A percentile compares a stretch with the other conserved stretches of the same genome.
Evolutionary conservation across 1,140 invertebrate genomes (phyloP).

Genomic region (Drosophila takahashii): DNA sequence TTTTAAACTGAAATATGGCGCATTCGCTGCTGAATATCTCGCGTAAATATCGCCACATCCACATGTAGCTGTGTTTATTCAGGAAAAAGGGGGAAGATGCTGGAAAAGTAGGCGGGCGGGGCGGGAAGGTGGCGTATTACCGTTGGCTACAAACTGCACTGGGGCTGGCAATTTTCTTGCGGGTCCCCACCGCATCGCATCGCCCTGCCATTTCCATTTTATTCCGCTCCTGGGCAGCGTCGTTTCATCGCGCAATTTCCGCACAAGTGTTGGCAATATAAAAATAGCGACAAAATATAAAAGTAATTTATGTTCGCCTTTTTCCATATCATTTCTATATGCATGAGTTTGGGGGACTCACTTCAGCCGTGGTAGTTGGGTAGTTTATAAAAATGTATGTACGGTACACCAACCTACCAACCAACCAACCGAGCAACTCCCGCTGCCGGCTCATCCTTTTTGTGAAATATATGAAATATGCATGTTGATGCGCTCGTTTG

Average conservation of each 20-base stretch:
- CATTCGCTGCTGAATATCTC: slow-evolving; percentile 56
- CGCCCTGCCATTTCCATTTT: slow-evolving; percentile 40
- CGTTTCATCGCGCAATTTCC: slow-evolving; percentile 81
- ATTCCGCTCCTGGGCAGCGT: slow-evolving; percentile 46
- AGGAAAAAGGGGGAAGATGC: neutral
- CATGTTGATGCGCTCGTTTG: slow-evolving; percentile 75
- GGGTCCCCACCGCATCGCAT: slow-evolving; percentile 12
- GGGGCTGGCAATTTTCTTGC: slow-evolving; percentile 71
- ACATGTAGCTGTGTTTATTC: slow-evolving; percentile 18
- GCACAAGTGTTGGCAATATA: slow-evolving; percentile 83
- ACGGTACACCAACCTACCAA: slow-evolving; percentile 2
- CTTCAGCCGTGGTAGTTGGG: slow-evolving; percentile 5
- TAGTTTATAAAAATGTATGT: slow-evolving; percentile 64
- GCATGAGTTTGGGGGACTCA: slow-evolving; percentile 28
- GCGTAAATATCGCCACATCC: slow-evolving; percentile 65
- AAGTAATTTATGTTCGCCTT: slow-evolving; percentile 80
- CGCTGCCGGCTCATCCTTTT: slow-evolving; percentile 19
- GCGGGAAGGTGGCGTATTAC: slow-evolving; percentile 23
- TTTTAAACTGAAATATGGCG: slow-evolving; percentile 69
- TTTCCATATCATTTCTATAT: slow-evolving; percentile 76
- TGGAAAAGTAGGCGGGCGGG: neutral
- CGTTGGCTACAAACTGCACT: slow-evolving; percentile 64
- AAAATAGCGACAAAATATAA: slow-evolving; percentile 83
- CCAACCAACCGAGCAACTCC: neutral
- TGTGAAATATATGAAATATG: slow-evolving; percentile 67